phyloP scores from a whole-genome alignment of 2,797 vertebrate genomes.

The Leptatherina wallacei region DNA sequence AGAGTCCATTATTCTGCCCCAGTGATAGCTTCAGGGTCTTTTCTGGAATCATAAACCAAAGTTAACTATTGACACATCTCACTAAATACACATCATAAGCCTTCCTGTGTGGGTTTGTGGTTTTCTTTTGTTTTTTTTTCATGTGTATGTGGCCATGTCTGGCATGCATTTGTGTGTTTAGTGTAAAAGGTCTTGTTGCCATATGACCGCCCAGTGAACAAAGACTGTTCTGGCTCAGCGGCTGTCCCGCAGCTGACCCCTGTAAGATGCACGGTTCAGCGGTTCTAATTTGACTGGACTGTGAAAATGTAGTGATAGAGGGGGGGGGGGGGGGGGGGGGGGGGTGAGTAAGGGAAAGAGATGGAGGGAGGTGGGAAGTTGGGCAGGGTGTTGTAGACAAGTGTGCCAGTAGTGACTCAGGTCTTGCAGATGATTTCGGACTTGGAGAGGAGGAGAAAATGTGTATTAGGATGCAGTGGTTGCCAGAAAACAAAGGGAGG shows the following conservation, averaged over 20 bases:
- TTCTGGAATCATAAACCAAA: slow-evolving; percentile 15
- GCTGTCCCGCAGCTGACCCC: slow-evolving; percentile 70
- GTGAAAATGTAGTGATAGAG: slow-evolving; percentile 48
- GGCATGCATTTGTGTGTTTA: slow-evolving; percentile 29
- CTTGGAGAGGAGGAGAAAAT: slow-evolving; percentile 13
- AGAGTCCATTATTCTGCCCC: slow-evolving; percentile 22
- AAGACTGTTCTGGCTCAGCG: slow-evolving; percentile 69
- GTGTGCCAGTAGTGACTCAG: slow-evolving; percentile 46
- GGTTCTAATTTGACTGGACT: slow-evolving; percentile 46
- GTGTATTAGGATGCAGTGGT: neutral
- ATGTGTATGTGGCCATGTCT: neutral
- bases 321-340: neutral
- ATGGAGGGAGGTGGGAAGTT: slow-evolving; percentile 6
- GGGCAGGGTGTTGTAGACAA: neutral
- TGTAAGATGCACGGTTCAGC: slow-evolving; percentile 59
- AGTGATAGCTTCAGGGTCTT: slow-evolving; percentile 8
- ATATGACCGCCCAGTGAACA: slow-evolving; percentile 51
- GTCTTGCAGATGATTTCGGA: slow-evolving; percentile 25
- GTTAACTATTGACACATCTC: slow-evolving; percentile 27
- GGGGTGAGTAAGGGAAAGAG: slow-evolving; percentile 13
- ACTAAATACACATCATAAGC: slow-evolving; percentile 35
- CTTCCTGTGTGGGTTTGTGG: slow-evolving; percentile 2
- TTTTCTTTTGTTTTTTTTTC: neutral
- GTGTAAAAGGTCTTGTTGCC: slow-evolving; percentile 48
- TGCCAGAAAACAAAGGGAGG: neutral